Evolutionary conservation across 2,797 vertebrate genomes (phyloP).

Genomic region (Discoglossus pictus): DNA sequence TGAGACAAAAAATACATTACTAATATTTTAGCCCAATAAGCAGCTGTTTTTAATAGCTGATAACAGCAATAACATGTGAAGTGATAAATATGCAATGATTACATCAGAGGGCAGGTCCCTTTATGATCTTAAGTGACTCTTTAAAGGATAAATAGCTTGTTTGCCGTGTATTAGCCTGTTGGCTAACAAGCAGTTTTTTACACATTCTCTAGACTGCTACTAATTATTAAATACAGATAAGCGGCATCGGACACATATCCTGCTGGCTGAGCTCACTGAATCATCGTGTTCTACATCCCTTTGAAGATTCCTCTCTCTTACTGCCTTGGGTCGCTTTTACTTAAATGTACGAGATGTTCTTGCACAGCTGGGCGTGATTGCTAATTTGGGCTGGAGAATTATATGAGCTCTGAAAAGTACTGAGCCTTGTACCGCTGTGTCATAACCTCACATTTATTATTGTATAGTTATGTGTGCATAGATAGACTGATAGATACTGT

Average conservation of each 20-base stretch:
- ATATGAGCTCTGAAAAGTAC: slow-evolving; percentile 17
- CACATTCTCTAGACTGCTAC: slow-evolving; percentile 44
- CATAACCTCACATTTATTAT: slow-evolving; percentile 10
- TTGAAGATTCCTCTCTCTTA: slow-evolving; percentile 49
- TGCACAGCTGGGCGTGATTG: slow-evolving; percentile 4
- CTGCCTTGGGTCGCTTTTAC: slow-evolving; percentile 30
- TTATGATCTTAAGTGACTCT: slow-evolving; percentile 37
- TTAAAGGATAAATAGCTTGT: slow-evolving; percentile 34
- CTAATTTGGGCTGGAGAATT: slow-evolving; percentile 16
- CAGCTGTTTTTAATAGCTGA: not conserved
- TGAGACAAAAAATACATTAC: too few relatives aligned
- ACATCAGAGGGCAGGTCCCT: not conserved
- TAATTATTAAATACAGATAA: slow-evolving; percentile 54
- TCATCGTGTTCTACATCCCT: slow-evolving; percentile 48
- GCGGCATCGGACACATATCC: slow-evolving; percentile 48
- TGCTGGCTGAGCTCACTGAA: slow-evolving; percentile 47
- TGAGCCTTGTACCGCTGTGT: slow-evolving; percentile 13
- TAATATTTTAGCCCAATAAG: too few relatives aligned
- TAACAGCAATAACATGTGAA: not conserved
- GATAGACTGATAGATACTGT: too few relatives aligned
- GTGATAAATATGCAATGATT: not conserved
- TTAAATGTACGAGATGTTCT: slow-evolving; percentile 36
- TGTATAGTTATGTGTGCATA: too few relatives aligned
- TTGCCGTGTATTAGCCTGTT: slow-evolving; percentile 34
- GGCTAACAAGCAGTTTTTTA: slow-evolving; percentile 38